Base-by-base conservation (phyloP, 2,797 vertebrate genomes). In the Basileuterus tristriatus region DNA sequence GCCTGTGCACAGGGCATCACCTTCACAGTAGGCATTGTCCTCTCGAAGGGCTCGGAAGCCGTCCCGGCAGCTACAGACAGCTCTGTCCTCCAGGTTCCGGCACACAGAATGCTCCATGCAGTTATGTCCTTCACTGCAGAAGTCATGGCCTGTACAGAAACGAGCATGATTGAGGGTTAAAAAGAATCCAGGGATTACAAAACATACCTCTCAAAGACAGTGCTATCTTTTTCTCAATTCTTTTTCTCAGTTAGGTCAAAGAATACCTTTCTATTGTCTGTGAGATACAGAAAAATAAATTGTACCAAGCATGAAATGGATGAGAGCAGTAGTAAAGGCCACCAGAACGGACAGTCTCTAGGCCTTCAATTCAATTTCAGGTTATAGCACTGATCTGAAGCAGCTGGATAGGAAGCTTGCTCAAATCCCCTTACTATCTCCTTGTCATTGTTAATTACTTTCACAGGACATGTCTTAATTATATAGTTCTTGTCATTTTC, bases 11-110 rank as follows among this genome's bases (percentile, higher is more conserved):
- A 49, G 86, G 58, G 79, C 36, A 24, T 80, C 98, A 99, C 99
- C 99, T 99, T 99, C 99, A 89, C 99, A 99, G 97, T 99, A 99
- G 88, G 99, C 99, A 43, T 98, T 99, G 97, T 99, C 99, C 47
- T 99, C 98, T 39, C 99, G 98, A 80, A 99, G 99, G 30, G 99
- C 98, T 76, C 98, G 97, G 96, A 99, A 99, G 55, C 99, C 99
- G 27, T 99, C 99, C 59, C 98, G 98, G 94, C 99, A 99, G 94
- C 98, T 98, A 83, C 99, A 99, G 94, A 98, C 98, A 49, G 98
- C 98, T 83, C 98, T 99, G 52, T 99, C 99, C 86, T 99, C 99
- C 76, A 99, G 97, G 97, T 99, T 99, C 76, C 98, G 97, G 80
- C 99, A 99, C 92, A 99, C 98, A 3, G 99, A 99, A 97, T 99